phyloP scores from a whole-genome alignment of 2,797 vertebrate species.

The Sciaenops ocellatus region DNA sequence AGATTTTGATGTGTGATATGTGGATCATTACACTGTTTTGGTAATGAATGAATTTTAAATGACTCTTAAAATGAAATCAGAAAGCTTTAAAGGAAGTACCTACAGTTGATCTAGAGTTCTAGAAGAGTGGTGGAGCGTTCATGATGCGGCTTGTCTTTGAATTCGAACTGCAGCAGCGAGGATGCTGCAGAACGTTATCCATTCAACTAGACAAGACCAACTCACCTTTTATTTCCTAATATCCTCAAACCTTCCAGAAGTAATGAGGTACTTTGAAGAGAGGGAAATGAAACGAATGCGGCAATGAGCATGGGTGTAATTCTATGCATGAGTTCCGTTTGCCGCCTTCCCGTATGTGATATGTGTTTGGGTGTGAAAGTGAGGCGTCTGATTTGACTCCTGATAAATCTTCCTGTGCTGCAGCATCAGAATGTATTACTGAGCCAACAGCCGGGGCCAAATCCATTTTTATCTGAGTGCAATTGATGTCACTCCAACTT shows the following conservation, averaged over 20 bases:
- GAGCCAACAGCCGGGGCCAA: slow-evolving; percentile 71
- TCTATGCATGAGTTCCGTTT: slow-evolving; percentile 72
- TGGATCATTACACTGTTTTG: not conserved
- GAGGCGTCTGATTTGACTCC: slow-evolving; percentile 77
- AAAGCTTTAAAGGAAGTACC: not conserved
- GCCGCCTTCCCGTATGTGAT: slow-evolving; percentile 56
- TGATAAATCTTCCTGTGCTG: slow-evolving; percentile 75
- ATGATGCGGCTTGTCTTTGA: slow-evolving; percentile 11
- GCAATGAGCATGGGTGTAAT: slow-evolving; percentile 60
- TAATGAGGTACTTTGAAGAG: slow-evolving; percentile 68
- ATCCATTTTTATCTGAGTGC: slow-evolving; percentile 79
- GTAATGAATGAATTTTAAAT: not conserved
- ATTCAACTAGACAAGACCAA: slow-evolving; percentile 52
- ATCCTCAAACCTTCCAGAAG: slow-evolving; percentile 59
- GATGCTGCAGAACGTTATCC: slow-evolving; percentile 41
- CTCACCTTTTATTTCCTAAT: slow-evolving; percentile 57
- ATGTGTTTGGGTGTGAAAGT: slow-evolving; percentile 77
- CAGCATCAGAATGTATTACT: slow-evolving; percentile 74
- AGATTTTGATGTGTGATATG: not conserved
- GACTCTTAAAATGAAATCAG: not conserved
- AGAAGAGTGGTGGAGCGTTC: not conserved
- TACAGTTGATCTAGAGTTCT: not conserved
- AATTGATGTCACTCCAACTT: slow-evolving; percentile 77
- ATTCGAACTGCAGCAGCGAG: not conserved
- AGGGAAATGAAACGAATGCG: slow-evolving; percentile 55